phyloP scores from a whole-genome alignment of 1,140 invertebrate species.

The Orussus abietinus region DNA sequence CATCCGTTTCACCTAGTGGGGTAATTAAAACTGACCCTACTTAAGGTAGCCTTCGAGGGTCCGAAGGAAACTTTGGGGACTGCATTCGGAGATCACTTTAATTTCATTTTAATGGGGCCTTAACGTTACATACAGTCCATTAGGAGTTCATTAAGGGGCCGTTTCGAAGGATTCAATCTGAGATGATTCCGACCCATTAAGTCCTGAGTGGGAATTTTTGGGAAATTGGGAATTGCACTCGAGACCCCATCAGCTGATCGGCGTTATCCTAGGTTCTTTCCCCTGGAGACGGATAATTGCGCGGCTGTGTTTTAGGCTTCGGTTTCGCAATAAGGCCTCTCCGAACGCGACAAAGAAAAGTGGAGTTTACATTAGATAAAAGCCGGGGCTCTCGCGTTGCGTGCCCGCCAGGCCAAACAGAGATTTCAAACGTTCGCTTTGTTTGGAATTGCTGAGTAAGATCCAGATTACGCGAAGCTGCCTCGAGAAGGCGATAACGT shows the following conservation, averaged over 20 bases:
- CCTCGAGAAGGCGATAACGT: conserved; percentile 23
- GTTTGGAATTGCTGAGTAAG: conserved; percentile 37
- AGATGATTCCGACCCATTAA: too few species aligned
- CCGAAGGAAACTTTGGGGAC: too few species aligned
- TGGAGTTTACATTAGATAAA: conserved; percentile 42
- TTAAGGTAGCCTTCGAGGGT: too few species aligned
- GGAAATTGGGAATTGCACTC: too few species aligned
- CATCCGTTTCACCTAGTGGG: too few species aligned
- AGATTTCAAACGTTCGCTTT: conserved; percentile 27
- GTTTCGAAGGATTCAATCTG: too few species aligned
- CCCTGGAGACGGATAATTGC: not conserved
- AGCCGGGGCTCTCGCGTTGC: conserved; percentile 14
- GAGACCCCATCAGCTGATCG: not conserved
- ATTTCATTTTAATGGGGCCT: too few species aligned
- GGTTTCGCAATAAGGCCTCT: not conserved
- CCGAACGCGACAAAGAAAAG: conserved; percentile 28
- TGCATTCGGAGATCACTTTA: too few species aligned
- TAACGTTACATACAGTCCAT: too few species aligned
- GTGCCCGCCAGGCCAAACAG: conserved; percentile 26
- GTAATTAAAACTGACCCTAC: too few species aligned
- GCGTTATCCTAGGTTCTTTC: not conserved
- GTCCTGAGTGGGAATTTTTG: too few species aligned
- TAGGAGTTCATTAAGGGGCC: too few species aligned
- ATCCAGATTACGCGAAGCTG: conserved; percentile 27
- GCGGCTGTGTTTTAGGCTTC: not conserved